These are phyloP conservation scores for Lordiphosa mommai DNA, from an alignment of 1,140 invertebrate genomes.

Conservation along the genomic window DNA sequence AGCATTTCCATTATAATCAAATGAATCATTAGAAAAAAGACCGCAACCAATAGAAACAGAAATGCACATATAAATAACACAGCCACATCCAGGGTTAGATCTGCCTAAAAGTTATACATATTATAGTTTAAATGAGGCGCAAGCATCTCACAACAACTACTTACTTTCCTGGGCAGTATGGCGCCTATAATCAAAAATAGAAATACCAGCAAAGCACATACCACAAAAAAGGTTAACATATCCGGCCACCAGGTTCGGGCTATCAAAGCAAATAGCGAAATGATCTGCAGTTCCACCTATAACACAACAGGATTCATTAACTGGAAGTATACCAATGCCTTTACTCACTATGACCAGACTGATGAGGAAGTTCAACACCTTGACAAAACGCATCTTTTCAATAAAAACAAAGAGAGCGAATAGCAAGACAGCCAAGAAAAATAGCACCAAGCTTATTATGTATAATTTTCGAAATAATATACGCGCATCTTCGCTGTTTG, in stretches of 20 bases:
- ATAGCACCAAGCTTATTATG: conserved; percentile 19
- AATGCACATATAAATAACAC: conserved; percentile 50
- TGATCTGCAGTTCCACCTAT: conserved; percentile 43
- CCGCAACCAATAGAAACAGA: conserved; percentile 36
- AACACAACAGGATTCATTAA: not conserved
- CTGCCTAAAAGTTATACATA: conserved; percentile 20
- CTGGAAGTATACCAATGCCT: not conserved
- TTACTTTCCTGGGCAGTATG: conserved; percentile 21
- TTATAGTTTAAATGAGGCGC: not conserved
- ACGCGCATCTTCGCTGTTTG: not conserved
- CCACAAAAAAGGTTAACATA: conserved; percentile 9
- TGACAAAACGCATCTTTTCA: conserved; percentile 32
- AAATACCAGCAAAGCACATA: conserved; percentile 1
- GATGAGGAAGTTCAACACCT: conserved; percentile 7
- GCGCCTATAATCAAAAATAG: conserved; percentile 15
- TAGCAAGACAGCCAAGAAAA: conserved; percentile 12
- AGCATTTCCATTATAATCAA: not conserved
- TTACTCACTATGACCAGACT: conserved; percentile 38
- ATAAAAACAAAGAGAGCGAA: conserved; percentile 33
- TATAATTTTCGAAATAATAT: not conserved
- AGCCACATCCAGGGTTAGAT: conserved; percentile 56
- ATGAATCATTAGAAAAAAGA: conserved; percentile 20
- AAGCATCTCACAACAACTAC: not conserved
- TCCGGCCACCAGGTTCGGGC: conserved; percentile 11
- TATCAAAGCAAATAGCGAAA: conserved; percentile 20